Percentiles rank a stretch among this genome's conserved stretches.
phyloP scores from a whole-genome alignment of 2,888 invertebrate genomes.

The Agrilus biguttatus region DNA sequence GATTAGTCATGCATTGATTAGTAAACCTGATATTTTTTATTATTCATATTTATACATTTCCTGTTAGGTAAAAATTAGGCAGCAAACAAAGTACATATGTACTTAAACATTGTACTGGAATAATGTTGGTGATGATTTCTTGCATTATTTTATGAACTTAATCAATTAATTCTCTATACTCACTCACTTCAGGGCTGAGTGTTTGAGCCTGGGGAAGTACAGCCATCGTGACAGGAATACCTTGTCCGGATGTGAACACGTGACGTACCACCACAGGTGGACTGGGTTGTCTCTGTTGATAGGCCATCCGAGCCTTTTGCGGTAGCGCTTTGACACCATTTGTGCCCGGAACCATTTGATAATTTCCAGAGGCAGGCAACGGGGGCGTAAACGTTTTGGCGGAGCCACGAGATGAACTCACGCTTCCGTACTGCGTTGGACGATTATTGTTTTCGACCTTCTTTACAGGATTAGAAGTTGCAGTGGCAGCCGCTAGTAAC shows the following conservation, averaged over 20 bases:
- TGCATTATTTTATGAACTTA: background rate
- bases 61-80: no score
- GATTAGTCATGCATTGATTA: no score
- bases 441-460: conserved; percentile 19
- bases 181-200: conserved; percentile 30
- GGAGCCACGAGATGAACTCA: conserved; percentile 25
- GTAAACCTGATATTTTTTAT: no score
- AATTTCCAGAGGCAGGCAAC: conserved; percentile 21
- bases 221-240: conserved; percentile 42
- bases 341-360: conserved; percentile 26
- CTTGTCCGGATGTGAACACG: conserved; percentile 40
- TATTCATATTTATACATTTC: no score
- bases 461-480: conserved; percentile 17
- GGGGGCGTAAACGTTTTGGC: conserved; percentile 31
- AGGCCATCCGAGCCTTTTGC: conserved; percentile 26
- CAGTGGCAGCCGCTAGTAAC: conserved; percentile 40
- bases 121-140: background rate
- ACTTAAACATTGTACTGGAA: background rate
- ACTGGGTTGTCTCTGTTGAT: conserved; percentile 41
- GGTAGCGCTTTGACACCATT: conserved; percentile 29
- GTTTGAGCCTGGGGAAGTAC: conserved; percentile 33
- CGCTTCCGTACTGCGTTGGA: conserved; percentile 31
- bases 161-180: conserved; percentile 9
- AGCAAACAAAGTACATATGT: background rate
- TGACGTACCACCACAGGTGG: conserved; percentile 51